Percentiles rank a stretch among this genome's conserved stretches.
phyloP scores from a whole-genome alignment of 2,797 vertebrate species.

The Gymnopithys bicolor region DNA sequence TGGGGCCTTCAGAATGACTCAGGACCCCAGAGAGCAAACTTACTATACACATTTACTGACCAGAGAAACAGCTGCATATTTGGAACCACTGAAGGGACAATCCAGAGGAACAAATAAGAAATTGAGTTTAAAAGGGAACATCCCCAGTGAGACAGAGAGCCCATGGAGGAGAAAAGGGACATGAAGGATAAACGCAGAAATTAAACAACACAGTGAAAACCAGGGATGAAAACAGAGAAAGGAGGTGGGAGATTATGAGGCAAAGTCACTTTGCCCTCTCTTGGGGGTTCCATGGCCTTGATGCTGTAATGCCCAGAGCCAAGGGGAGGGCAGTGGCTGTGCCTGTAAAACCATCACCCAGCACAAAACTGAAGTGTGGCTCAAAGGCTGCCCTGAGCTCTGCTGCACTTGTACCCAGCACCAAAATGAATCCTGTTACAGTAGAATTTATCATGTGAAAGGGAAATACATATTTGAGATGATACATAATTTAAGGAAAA shows the following conservation, averaged over 20 bases:
- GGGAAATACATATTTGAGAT: slow-evolving; percentile 72
- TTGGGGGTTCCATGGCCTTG: background rate
- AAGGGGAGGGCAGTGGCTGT: background rate
- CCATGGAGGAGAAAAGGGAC: background rate
- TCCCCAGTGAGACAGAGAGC: background rate
- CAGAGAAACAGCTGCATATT: background rate
- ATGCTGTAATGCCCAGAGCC: slow-evolving; percentile 7
- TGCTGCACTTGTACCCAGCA: slow-evolving; percentile 36
- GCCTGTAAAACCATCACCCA: background rate
- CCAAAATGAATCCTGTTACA: slow-evolving; percentile 71
- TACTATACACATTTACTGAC: background rate
- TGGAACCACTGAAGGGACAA: background rate
- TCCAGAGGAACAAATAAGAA: background rate
- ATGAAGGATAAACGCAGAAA: background rate
- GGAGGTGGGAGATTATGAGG: background rate
- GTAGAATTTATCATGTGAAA: slow-evolving; percentile 77
- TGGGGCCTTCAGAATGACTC: background rate
- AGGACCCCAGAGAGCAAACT: background rate
- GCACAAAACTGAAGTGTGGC: background rate
- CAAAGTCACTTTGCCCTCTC: slow-evolving; percentile 50
- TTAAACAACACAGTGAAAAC: background rate
- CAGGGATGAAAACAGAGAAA: background rate
- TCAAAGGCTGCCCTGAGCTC: slow-evolving; percentile 19
- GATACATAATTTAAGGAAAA: slow-evolving; percentile 75
- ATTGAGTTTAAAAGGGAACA: background rate